phyloP scores from a whole-genome alignment of 2,888 invertebrate genomes.

The Blastobasis adustella region DNA sequence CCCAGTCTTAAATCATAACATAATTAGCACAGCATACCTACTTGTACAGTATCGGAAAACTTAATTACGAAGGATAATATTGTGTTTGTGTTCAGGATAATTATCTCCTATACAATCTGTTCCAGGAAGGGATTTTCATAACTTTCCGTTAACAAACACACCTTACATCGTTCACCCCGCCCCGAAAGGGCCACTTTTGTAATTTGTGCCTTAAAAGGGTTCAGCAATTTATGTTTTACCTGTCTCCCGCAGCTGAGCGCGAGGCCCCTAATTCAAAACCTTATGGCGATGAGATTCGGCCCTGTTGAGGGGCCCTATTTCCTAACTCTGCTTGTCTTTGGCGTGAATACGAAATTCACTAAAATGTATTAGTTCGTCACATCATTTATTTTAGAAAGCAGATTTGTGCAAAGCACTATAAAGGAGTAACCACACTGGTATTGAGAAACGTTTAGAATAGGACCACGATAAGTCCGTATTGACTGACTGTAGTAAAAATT shows the following conservation, averaged over 20 bases:
- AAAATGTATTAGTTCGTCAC: too few relatives aligned
- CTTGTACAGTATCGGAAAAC: neutral
- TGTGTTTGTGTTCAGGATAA: neutral
- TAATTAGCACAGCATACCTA: neutral
- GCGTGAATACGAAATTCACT: too few relatives aligned
- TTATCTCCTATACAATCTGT: neutral
- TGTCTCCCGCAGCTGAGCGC: conserved; percentile 49
- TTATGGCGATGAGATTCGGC: conserved; percentile 27
- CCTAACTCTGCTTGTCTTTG: conserved; percentile 18
- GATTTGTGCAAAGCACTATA: too few relatives aligned
- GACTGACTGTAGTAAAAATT: too few relatives aligned
- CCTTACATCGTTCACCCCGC: conserved; percentile 30
- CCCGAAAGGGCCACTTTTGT: conserved; percentile 44
- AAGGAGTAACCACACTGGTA: too few relatives aligned
- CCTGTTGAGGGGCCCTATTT: conserved; percentile 1
- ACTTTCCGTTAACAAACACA: conserved; percentile 18
- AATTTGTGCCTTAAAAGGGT: conserved; percentile 52
- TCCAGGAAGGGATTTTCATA: conserved; percentile 18
- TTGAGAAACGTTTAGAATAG: too few relatives aligned
- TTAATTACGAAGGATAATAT: conserved; percentile 3
- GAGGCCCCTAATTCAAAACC: conserved; percentile 45
- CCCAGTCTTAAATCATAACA: too few relatives aligned
- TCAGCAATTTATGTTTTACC: conserved; percentile 55
- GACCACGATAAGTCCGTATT: too few relatives aligned
- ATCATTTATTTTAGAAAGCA: too few relatives aligned